phyloP scores from a whole-genome alignment of 1,140 invertebrate genomes.

The Drosophila obscura region DNA sequence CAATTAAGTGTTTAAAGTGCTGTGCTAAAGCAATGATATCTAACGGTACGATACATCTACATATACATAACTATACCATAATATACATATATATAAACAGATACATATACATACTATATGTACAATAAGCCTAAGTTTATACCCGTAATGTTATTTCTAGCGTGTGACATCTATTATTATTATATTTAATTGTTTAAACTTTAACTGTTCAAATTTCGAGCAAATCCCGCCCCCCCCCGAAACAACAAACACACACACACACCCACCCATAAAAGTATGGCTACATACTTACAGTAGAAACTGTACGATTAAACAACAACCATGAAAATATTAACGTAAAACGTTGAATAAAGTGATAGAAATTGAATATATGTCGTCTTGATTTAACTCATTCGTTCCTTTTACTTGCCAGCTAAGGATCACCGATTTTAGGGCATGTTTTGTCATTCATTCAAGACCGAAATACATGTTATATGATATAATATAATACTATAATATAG shows the following conservation, averaged over 20 bases:
- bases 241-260: constrained; percentile 11
- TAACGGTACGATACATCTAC: constrained; percentile 39
- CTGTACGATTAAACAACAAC: constrained; percentile 48
- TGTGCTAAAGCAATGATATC: constrained; percentile 63
- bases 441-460: no score
- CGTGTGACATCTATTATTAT: constrained; percentile 50
- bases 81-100: constrained; percentile 31
- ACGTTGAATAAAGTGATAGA: constrained; percentile 77
- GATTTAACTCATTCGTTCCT: no score
- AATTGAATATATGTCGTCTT: constrained; percentile 37
- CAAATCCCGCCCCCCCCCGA: constrained; percentile 12
- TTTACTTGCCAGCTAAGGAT: no score
- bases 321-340: constrained; percentile 66
- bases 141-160: constrained; percentile 55
- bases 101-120: constrained; percentile 42
- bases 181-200: constrained; percentile 71
- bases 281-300: constrained; percentile 31
- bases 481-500: no score
- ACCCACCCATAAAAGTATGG: constrained; percentile 22
- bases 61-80: constrained; percentile 46
- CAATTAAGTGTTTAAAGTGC: constrained; percentile 63
- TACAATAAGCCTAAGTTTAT: constrained; percentile 60
- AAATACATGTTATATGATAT: no score
- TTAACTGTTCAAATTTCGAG: constrained; percentile 43
- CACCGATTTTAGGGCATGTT: no score